These are phyloP conservation scores for Drosophila sp. DNA, from an alignment of 1,140 invertebrate genomes.

Conservation along the genomic window DNA sequence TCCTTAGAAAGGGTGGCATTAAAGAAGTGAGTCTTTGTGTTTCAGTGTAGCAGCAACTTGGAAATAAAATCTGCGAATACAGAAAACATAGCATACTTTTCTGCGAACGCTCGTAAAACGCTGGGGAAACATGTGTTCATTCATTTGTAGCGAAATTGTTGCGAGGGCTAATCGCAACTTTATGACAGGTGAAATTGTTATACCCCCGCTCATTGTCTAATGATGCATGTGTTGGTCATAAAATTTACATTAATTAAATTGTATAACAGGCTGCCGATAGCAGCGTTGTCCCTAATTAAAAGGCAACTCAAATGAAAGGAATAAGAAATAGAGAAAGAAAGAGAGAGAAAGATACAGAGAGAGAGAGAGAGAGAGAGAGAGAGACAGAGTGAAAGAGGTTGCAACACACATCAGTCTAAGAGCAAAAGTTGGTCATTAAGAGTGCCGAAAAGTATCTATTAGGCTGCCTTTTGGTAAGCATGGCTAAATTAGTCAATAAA, in stretches of 20 bases:
- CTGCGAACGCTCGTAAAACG: conserved; percentile 38
- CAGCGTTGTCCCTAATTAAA: conserved; percentile 12
- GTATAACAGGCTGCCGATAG: conserved; percentile 36
- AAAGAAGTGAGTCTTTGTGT: too few species aligned
- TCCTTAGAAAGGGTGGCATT: too few species aligned
- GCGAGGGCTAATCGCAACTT: conserved; percentile 60
- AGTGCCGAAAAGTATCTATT: conserved; percentile 72
- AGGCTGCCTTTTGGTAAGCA: conserved; percentile 22
- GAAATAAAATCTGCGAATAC: conserved; percentile 66
- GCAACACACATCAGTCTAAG: too few species aligned
- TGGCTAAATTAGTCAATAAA: conserved; percentile 78
- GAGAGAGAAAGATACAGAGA: not conserved
- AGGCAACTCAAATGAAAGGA: conserved; percentile 8
- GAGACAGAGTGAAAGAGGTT: too few species aligned
- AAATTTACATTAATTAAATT: conserved; percentile 76
- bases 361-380: not conserved
- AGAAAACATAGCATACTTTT: conserved; percentile 65
- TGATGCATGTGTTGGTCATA: conserved; percentile 43
- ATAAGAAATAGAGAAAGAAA: not conserved
- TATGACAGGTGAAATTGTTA: conserved; percentile 15
- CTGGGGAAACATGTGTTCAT: conserved; percentile 62
- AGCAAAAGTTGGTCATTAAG: conserved; percentile 57
- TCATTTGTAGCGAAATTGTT: conserved; percentile 60
- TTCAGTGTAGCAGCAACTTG: conserved; percentile 61
- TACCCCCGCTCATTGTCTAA: conserved; percentile 8